Conservation (phyloP, 1,140 invertebrate species). For the Aleiodes sp. region DNA sequence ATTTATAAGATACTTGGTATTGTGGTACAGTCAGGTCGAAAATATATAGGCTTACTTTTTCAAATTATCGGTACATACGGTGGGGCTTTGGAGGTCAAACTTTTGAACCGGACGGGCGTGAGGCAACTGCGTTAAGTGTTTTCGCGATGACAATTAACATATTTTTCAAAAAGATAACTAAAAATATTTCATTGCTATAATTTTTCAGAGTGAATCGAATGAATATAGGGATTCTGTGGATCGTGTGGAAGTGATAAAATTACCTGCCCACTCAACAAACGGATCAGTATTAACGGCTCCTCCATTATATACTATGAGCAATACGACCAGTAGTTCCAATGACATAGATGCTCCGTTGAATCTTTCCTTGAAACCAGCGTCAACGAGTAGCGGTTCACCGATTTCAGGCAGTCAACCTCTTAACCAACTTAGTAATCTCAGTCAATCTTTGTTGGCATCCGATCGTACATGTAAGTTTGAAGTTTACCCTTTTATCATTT, state of each 20-base stretch:
- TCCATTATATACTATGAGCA: constrained; percentile 58
- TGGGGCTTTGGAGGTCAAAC: no score
- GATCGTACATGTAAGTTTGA: constrained; percentile 68
- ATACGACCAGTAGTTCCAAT: constrained; percentile 63
- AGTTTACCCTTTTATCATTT: no score
- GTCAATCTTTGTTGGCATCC: constrained; percentile 61
- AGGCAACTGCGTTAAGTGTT: no score
- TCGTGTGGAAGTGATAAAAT: constrained; percentile 81
- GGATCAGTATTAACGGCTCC: constrained; percentile 64
- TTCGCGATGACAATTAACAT: no score
- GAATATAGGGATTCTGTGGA: constrained; percentile 64
- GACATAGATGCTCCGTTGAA: constrained; percentile 82
- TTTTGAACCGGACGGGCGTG: no score
- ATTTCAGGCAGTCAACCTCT: constrained; percentile 64
- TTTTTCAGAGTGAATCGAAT: constrained; percentile 52
- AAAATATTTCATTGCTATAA: background rate
- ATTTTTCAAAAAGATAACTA: no score
- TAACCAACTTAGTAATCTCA: constrained; percentile 69
- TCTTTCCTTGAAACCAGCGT: constrained; percentile 79
- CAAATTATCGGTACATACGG: no score
- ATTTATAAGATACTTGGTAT: no score
- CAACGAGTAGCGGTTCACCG: constrained; percentile 59
- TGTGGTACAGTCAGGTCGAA: no score
- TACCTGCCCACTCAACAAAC: constrained; percentile 70
- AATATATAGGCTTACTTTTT: no score